These are phyloP conservation scores for Gobionotothen gibberifrons DNA, from an alignment of 2,797 vertebrate genomes.

Conservation along the genomic window DNA sequence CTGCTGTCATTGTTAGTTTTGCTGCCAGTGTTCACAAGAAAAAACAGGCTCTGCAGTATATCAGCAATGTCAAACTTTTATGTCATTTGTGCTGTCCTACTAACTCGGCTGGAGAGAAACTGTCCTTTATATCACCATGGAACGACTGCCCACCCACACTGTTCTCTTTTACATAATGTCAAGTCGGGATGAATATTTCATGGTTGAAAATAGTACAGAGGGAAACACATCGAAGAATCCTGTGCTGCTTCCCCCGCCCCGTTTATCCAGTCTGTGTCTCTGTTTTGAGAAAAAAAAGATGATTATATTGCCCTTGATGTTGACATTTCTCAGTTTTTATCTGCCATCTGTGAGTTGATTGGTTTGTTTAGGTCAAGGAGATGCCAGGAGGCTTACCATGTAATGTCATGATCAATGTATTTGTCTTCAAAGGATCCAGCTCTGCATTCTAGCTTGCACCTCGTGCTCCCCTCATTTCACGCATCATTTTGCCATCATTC, in stretches of 20 bases:
- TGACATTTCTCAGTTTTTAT: constrained; percentile 39
- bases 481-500: constrained; percentile 76
- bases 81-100: constrained; percentile 27
- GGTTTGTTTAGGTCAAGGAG: constrained; percentile 28
- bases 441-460: constrained; percentile 32
- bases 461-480: constrained; percentile 66
- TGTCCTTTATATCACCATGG: constrained; percentile 17
- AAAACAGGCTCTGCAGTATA: constrained; percentile 38
- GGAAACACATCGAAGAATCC: constrained; percentile 20
- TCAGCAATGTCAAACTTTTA: constrained; percentile 41
- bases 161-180: constrained; percentile 36
- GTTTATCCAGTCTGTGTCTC: not conserved
- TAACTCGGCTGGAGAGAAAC: constrained; percentile 25
- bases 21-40: not conserved
- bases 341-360: constrained; percentile 16
- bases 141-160: constrained; percentile 25
- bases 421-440: constrained; percentile 47
- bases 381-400: constrained; percentile 7
- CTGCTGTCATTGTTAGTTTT: constrained; percentile 35
- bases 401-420: constrained; percentile 47
- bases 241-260: not conserved
- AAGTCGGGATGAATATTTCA: constrained; percentile 50
- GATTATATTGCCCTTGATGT: constrained; percentile 33
- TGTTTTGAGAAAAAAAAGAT: not conserved
- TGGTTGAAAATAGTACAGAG: constrained; percentile 37